Percentiles rank a stretch among this genome's conserved stretches.
Conservation (phyloP, 2,888 invertebrate species). For the Rotaria macrura region DNA sequence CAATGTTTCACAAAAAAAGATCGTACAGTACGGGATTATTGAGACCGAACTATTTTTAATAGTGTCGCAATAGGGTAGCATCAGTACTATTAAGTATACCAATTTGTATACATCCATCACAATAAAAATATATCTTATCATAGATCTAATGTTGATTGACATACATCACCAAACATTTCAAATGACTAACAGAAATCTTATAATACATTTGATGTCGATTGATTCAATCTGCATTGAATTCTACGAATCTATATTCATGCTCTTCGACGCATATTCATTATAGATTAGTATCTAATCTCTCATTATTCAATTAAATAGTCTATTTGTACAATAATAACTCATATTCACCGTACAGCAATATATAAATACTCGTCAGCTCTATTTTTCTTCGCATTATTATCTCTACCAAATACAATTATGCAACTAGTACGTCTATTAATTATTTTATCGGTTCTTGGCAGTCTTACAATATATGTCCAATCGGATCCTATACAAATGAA, state of each 20-base stretch:
- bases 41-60: too few relatives aligned
- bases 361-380: not conserved
- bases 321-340: not conserved
- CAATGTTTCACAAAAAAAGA: too few relatives aligned
- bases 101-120: too few relatives aligned
- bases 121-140: too few relatives aligned
- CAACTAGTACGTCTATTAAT: not conserved
- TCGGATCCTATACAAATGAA: not conserved
- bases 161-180: too few relatives aligned
- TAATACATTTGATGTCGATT: too few relatives aligned
- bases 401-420: not conserved
- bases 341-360: not conserved
- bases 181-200: too few relatives aligned
- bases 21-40: too few relatives aligned
- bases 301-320: not conserved
- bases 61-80: too few relatives aligned
- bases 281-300: not conserved
- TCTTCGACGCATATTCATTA: not conserved
- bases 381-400: not conserved
- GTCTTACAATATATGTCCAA: not conserved
- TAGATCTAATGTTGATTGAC: too few relatives aligned
- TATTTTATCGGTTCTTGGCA: not conserved
- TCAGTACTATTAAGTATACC: too few relatives aligned
- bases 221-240: too few relatives aligned
- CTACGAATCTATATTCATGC: not conserved